Evolutionary conservation across 1,140 invertebrate species (phyloP).

Genomic region (Stegodyphus dumicola): DNA sequence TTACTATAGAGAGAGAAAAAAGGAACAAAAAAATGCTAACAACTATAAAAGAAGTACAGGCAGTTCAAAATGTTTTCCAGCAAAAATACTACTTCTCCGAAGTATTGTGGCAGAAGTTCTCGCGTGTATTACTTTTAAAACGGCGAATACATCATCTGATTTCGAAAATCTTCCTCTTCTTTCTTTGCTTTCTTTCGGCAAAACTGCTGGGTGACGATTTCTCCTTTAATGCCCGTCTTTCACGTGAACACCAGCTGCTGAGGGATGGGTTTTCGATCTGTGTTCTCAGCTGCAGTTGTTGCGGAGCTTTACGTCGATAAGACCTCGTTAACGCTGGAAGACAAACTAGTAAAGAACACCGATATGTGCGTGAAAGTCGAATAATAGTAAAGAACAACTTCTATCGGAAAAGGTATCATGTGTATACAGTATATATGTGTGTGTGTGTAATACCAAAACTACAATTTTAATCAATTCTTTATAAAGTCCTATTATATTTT

Average conservation of each 20-base stretch:
- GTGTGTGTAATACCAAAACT: too few species aligned
- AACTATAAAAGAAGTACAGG: background rate
- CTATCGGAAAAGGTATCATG: too few species aligned
- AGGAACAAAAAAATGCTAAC: background rate
- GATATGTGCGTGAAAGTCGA: too few species aligned
- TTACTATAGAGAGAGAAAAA: conserved; percentile 12
- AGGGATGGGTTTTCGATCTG: background rate
- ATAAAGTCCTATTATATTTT: too few species aligned
- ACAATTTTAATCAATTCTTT: too few species aligned
- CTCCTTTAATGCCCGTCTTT: conserved; percentile 3
- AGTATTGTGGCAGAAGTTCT: too few species aligned
- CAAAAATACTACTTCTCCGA: conserved; percentile 2
- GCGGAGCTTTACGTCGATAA: too few species aligned
- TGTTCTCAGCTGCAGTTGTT: too few species aligned
- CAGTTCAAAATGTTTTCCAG: conserved; percentile 18
- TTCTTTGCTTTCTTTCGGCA: background rate
- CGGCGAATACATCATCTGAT: conserved; percentile 10
- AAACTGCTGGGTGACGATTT: background rate
- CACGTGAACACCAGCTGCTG: background rate
- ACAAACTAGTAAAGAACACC: too few species aligned
- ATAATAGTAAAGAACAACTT: too few species aligned
- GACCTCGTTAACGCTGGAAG: too few species aligned
- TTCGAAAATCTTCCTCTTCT: background rate
- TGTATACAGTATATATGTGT: too few species aligned
- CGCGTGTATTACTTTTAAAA: conserved; percentile 32